Evolutionary conservation across 2,797 vertebrate genomes (phyloP).

Genomic region (Mareca strepera): DNA sequence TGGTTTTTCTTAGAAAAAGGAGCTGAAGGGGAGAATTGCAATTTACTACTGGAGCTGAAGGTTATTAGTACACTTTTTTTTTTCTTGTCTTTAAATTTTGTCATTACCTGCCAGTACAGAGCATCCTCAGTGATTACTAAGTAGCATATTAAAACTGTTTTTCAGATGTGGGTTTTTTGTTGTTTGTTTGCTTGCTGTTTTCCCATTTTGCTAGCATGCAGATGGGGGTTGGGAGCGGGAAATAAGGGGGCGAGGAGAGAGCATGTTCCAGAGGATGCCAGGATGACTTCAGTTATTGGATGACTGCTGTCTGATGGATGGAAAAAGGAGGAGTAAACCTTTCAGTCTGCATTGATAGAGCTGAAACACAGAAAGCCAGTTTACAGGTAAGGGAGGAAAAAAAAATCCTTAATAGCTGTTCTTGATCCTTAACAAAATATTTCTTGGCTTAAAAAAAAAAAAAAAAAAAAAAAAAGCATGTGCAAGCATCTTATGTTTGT

Average conservation of each 20-base stretch:
- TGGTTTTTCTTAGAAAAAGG: neutral
- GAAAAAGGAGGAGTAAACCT: conserved; percentile 72
- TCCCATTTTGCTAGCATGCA: conserved; percentile 27
- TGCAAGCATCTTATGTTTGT: conserved; percentile 46
- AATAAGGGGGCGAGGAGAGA: conserved; percentile 39
- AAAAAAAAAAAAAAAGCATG: conserved; percentile 36
- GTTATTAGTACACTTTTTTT: conserved; percentile 24
- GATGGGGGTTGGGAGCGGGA: conserved; percentile 61
- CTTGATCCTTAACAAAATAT: neutral
- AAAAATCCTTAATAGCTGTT: conserved; percentile 7
- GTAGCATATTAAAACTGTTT: conserved; percentile 25
- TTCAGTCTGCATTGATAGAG: conserved; percentile 73
- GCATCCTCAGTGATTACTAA: neutral
- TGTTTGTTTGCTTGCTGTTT: conserved; percentile 37
- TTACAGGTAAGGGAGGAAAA: conserved; percentile 74
- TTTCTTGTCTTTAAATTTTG: neutral
- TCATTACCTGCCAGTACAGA: neutral
- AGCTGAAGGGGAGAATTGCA: neutral
- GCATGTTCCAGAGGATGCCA: conserved; percentile 75
- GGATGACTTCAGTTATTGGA: conserved; percentile 81
- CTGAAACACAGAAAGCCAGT: conserved; percentile 71
- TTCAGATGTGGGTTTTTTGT: conserved; percentile 4
- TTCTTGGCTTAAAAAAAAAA: conserved; percentile 1
- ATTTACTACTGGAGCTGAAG: conserved; percentile 1
- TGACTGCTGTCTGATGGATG: conserved; percentile 71